Conservation (phyloP, 2,797 vertebrate genomes). For the Smutsia gigantea region DNA sequence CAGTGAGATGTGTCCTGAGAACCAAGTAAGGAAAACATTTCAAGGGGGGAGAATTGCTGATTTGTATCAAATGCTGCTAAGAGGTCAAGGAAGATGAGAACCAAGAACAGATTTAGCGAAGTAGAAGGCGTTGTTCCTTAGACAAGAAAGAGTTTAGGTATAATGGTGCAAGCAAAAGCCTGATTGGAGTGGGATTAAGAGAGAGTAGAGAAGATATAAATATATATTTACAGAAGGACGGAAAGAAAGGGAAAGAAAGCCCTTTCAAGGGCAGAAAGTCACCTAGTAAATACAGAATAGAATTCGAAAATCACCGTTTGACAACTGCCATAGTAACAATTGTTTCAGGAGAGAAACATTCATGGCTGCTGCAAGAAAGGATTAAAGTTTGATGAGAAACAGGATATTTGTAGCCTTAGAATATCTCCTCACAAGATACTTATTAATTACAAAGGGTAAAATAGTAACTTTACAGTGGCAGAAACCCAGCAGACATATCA, state of each 20-base stretch:
- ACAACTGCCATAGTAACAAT: neutral
- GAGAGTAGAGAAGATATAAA: neutral
- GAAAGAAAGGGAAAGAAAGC: neutral
- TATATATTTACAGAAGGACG: neutral
- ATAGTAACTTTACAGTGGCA: neutral
- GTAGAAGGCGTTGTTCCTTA: neutral
- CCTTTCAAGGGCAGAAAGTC: neutral
- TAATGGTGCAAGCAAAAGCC: neutral
- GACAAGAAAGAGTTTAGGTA: neutral
- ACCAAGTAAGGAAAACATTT: neutral
- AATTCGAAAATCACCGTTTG: neutral
- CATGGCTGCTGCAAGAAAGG: neutral
- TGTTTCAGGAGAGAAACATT: neutral
- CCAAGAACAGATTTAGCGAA: neutral
- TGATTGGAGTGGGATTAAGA: neutral
- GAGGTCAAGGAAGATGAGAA: neutral
- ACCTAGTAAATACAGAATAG: neutral
- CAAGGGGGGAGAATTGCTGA: neutral
- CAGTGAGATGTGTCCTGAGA: neutral
- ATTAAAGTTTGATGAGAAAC: conserved; percentile 8
- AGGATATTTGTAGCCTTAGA: neutral
- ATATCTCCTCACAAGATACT: neutral
- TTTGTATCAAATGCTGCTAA: neutral
- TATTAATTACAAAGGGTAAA: neutral
- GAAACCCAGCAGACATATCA: neutral